Conservation (phyloP, 2,797 vertebrate species). For the Anguilla marmorata region DNA sequence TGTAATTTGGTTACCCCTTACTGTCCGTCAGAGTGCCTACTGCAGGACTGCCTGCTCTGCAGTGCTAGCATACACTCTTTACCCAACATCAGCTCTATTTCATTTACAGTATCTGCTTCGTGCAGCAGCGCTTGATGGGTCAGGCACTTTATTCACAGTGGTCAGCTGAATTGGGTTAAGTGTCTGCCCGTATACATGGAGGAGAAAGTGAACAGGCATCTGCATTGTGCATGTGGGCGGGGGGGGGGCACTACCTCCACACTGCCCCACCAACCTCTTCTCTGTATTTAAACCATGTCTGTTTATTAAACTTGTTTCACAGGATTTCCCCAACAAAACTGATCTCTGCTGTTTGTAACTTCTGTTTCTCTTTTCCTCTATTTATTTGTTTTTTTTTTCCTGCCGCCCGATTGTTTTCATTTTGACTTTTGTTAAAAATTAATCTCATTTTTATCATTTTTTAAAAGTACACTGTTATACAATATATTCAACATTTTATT, state of each 20-base stretch:
- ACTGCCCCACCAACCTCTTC: neutral
- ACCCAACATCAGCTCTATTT: neutral
- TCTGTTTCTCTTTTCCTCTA: slow-evolving; percentile 34
- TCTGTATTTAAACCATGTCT: neutral
- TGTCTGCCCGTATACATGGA: neutral
- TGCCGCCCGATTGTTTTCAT: slow-evolving; percentile 39
- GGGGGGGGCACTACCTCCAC: neutral
- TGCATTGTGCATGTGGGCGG: neutral
- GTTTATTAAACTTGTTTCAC: neutral
- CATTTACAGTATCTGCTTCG: neutral
- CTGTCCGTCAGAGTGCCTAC: too few species aligned
- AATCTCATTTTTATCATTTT: slow-evolving; percentile 81
- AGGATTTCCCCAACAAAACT: neutral
- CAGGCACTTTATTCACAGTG: neutral
- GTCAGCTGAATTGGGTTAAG: too few species aligned
- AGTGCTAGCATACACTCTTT: neutral
- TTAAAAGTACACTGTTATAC: slow-evolving; percentile 15
- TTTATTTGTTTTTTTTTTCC: slow-evolving; percentile 36
- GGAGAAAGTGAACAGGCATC: neutral
- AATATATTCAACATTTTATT: too few species aligned
- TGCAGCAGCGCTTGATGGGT: neutral
- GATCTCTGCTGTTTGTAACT: slow-evolving; percentile 44
- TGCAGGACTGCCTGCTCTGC: neutral
- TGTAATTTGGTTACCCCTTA: neutral
- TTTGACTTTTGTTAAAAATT: slow-evolving; percentile 72